Evolutionary conservation across 2,888 invertebrate species (phyloP), one percentile per base, ranked within the genome.

Genomic region (Thymelicus acteon): DNA sequence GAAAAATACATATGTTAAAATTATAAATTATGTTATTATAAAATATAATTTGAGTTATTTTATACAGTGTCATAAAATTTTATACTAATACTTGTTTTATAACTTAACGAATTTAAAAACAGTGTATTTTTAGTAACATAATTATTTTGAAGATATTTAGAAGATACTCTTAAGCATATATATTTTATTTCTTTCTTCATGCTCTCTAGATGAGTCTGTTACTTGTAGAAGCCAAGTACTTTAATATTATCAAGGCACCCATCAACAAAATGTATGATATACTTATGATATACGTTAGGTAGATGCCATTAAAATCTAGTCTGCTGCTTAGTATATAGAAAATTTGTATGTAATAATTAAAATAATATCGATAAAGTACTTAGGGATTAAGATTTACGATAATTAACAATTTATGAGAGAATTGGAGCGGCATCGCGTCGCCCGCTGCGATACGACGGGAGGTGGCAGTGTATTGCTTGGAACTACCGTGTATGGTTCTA

Each of bases 231-330:
- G 1, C 15, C 71, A 72, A 75, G 76, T 77, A 74, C 74, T 75
- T 69, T 72, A 75, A 76, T 78, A 75, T 77, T 77, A 75, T 76
- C 65, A 54, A 75, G 75, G 76, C 74, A 71, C 74, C 66, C 70
- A n/a, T 72, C 61, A 72, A 72, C 52, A 64, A 77, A 68, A 75
- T 78, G 74, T 80, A 77, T 75, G 75, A 84, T 85, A 81, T 76
- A 80, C 80, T 82, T 80, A 80, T 79, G 2, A 79, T 75, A 81
- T 79, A 85, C 75, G 80, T 85, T 86, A 84, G 79, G 84, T 90
- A 90, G 90, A 85, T 85, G 91, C 91, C 91, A 90, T 91, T 83
- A 84, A 83, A 88, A 82, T 92, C 92, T 92, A 92, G 92, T 92
- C 92, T 85, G 87, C 90, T 86, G 87, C 86, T 86, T 91, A 91